A percentile compares a stretch with the other conserved stretches of the same genome.
Evolutionary conservation across 1,140 invertebrate genomes (phyloP).

Genomic region (Bilobella aurantiaca): DNA sequence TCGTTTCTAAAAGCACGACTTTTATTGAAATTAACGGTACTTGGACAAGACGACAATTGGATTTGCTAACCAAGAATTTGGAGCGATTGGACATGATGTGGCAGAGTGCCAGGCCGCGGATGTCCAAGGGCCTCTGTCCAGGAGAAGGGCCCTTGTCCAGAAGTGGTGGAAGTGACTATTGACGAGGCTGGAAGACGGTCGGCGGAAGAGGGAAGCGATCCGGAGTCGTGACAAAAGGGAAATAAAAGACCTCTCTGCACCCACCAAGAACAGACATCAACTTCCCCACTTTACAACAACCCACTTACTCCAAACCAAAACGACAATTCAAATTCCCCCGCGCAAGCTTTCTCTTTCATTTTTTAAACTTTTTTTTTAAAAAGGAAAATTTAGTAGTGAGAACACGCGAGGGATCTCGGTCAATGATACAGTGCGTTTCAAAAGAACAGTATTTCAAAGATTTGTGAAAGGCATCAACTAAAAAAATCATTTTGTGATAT

Average conservation of each 20-base stretch:
- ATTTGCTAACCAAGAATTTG: constrained; percentile 4
- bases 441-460: too few relatives aligned
- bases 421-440: too few relatives aligned
- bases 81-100: constrained; percentile 2
- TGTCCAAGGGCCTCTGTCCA: too few relatives aligned
- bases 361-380: too few relatives aligned
- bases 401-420: too few relatives aligned
- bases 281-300: neutral
- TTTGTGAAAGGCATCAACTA: too few relatives aligned
- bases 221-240: constrained; percentile 1
- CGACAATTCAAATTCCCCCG: too few relatives aligned
- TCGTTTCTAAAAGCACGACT: too few relatives aligned
- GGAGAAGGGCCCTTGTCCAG: neutral
- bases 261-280: neutral
- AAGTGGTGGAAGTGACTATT: neutral
- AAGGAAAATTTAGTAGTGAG: too few relatives aligned
- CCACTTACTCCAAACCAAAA: too few relatives aligned
- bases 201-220: neutral
- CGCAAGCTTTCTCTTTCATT: too few relatives aligned
- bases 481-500: too few relatives aligned
- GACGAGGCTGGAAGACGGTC: neutral
- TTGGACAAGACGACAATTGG: neutral
- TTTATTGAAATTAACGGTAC: neutral
- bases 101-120: neutral
- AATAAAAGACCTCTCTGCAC: neutral